Base-by-base conservation (phyloP, 2,888 invertebrate genomes). In the Microplitis deprimator region DNA sequence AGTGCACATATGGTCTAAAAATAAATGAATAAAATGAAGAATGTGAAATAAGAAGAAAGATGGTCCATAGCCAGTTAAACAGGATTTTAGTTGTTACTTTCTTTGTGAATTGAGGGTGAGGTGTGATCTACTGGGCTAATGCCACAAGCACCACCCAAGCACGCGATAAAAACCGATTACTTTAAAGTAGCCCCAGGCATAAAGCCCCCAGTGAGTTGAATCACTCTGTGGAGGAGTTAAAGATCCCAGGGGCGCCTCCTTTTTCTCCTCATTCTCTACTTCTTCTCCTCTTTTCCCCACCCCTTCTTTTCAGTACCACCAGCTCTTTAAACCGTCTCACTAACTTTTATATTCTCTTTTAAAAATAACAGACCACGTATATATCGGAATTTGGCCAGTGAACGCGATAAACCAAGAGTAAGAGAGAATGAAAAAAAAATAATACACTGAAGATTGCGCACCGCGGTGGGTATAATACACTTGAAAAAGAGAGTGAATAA, bases 111-210 rank as follows among this genome's bases (percentile, higher is more conserved):
- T 13, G 13, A 50, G 50, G 50, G 50, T 41, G 68, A 68, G 68
- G 68, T 39, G 69, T 75, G 69, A 75, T 75, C 75, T 75, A 75
- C 69, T 75, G 75, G 75, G 62, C 69, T 70, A 75, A 75, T 69
- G 75, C 75, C 75, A 75, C 29, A 61, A 69, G 60, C 64, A 69
- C 75, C 75, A 75, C 75, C 75, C 75, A 75, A 61, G 74, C 74
- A 75, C 74, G 74, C 74, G 68, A 75, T 75, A 75, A 75, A 75
- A 75, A 40, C 74, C 29, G 69, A 75, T 75, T 75, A 75, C 75
- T 69, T 62, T 60, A 75, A 75, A 68, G 74, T 75, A 75, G 74
- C 74, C 68, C 60, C 40, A 68, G 68, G 74, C 68, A 39, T 39
- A 75, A 62, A 75, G 41, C 50, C 64, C 69, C 62, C n/a, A 20